Percentiles rank a stretch among this genome's conserved stretches.
These are phyloP conservation scores for Neuroterus valhalla DNA, from an alignment of 1,140 invertebrate species.

Conservation along the genomic window DNA sequence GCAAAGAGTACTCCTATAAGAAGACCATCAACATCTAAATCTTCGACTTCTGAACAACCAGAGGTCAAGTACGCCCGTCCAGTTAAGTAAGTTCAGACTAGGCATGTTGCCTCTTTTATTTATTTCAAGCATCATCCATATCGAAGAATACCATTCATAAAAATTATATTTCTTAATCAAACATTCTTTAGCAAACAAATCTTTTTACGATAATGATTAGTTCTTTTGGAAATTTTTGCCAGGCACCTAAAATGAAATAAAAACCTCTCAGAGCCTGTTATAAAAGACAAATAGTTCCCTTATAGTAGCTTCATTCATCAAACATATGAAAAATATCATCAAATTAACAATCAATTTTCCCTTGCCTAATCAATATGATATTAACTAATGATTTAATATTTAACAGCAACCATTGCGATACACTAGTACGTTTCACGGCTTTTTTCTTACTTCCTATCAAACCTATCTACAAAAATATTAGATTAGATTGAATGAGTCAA, in stretches of 20 bases:
- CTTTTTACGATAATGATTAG: not conserved
- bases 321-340: too few species aligned
- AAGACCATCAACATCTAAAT: constrained; percentile 56
- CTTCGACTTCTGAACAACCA: constrained; percentile 59
- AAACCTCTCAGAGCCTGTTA: too few species aligned
- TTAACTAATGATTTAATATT: constrained; percentile 24
- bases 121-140: constrained; percentile 32
- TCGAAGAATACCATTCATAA: not conserved
- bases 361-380: not conserved
- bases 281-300: too few species aligned
- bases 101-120: constrained; percentile 45
- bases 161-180: not conserved
- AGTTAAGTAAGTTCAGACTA: constrained; percentile 66
- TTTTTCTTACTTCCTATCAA: constrained; percentile 19
- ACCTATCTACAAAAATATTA: not conserved
- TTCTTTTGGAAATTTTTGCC: too few species aligned
- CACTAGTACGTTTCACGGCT: constrained; percentile 27
- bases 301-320: too few species aligned
- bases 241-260: too few species aligned
- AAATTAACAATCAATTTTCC: not conserved
- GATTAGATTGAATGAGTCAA: constrained; percentile 29
- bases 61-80: constrained; percentile 72
- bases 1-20: constrained; percentile 54
- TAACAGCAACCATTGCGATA: constrained; percentile 27
- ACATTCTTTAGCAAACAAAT: not conserved